These are phyloP conservation scores for Arrhopalites spinosus DNA, from an alignment of 2,888 invertebrate species.

Conservation along the genomic window DNA sequence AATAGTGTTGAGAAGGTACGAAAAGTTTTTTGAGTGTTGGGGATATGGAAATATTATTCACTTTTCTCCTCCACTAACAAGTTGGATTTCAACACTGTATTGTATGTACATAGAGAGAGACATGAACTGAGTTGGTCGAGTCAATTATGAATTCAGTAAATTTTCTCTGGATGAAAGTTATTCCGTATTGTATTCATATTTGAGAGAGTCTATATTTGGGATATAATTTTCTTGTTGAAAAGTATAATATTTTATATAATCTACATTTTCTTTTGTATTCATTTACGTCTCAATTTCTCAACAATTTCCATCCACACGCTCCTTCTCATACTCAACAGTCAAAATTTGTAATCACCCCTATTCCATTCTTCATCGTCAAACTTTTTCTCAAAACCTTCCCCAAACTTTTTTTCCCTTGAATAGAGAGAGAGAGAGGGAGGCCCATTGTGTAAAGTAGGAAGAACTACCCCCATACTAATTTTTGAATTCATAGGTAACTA, in stretches of 20 bases:
- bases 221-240: not conserved
- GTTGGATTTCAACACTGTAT: not conserved
- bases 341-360: no score
- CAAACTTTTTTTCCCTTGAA: not conserved
- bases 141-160: slow-evolving; percentile 32
- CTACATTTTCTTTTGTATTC: not conserved
- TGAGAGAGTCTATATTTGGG: not conserved
- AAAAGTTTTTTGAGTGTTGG: not conserved
- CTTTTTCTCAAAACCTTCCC: not conserved
- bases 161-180: slow-evolving; percentile 23
- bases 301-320: not conserved
- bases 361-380: no score
- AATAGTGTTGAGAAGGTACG: no score
- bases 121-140: not conserved
- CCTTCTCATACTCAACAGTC: no score
- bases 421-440: not conserved
- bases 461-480: not conserved
- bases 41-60: not conserved
- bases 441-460: not conserved
- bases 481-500: no score
- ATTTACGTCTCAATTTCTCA: not conserved
- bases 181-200: slow-evolving; percentile 5
- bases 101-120: not conserved
- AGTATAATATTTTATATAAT: not conserved
- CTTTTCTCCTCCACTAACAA: not conserved